These are phyloP conservation scores for Notodonta dromedarius DNA, from an alignment of 2,888 invertebrate species.

Conservation along the genomic window DNA sequence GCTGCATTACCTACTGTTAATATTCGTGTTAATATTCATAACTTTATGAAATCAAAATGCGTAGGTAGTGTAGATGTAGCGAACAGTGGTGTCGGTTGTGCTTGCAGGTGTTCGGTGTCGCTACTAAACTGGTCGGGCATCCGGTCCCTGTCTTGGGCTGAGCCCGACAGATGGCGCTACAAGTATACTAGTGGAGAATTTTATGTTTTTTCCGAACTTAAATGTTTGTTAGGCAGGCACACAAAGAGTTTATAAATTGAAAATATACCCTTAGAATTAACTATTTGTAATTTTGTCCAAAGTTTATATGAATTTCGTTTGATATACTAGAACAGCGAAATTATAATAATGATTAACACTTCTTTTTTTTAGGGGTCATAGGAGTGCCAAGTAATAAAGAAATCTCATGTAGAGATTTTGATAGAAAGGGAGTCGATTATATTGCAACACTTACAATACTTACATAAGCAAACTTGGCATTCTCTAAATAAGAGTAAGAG, in stretches of 20 bases:
- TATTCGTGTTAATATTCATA: slow-evolving; percentile 5
- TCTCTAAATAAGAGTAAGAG: not conserved
- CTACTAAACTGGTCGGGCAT: slow-evolving; percentile 80
- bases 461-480: no score
- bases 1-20: no score
- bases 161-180: slow-evolving; percentile 75
- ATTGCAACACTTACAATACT: not conserved
- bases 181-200: slow-evolving; percentile 38
- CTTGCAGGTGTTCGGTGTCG: slow-evolving; percentile 78
- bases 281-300: no score
- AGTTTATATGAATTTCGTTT: no score
- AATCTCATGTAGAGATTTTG: no score
- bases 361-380: no score
- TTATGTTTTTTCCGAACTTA: slow-evolving; percentile 11
- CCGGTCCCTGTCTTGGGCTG: slow-evolving; percentile 63
- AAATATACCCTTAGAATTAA: no score
- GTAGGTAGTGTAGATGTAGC: slow-evolving; percentile 25
- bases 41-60: slow-evolving; percentile 39
- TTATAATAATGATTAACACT: no score
- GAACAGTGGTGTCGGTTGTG: slow-evolving; percentile 49
- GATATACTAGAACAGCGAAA: no score
- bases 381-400: no score
- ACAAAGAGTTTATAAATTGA: not conserved
- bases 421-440: no score
- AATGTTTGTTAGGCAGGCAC: not conserved